Percentiles rank a stretch among this genome's conserved stretches.
Evolutionary conservation across 2,888 invertebrate genomes (phyloP).

Genomic region (Strigamia maritima): DNA sequence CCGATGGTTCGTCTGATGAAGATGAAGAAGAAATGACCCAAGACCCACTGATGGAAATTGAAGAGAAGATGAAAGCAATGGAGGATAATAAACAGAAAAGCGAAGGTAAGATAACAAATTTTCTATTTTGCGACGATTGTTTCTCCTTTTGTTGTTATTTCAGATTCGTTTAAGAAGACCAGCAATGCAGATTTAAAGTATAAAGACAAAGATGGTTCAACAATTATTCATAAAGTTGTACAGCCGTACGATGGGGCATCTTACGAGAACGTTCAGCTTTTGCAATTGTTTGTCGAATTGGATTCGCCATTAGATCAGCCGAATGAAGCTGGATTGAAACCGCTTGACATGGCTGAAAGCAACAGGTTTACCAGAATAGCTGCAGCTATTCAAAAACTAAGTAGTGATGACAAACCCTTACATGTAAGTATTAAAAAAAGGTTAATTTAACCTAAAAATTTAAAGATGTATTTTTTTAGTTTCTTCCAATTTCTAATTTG

Average conservation of each 20-base stretch:
- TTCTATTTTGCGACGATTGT: neutral
- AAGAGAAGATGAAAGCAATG: neutral
- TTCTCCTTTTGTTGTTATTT: neutral
- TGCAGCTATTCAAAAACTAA: constrained; percentile 42
- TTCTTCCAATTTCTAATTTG: neutral
- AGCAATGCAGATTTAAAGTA: constrained; percentile 47
- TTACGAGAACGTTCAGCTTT: constrained; percentile 51
- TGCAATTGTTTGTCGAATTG: constrained; percentile 48
- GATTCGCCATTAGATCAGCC: constrained; percentile 49
- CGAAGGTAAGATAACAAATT: neutral
- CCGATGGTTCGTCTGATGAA: neutral
- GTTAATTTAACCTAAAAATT: too few species aligned
- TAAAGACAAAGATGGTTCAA: constrained; percentile 51
- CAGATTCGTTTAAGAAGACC: neutral
- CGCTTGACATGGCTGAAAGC: constrained; percentile 44
- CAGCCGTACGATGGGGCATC: constrained; percentile 50
- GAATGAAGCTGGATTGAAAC: constrained; percentile 48
- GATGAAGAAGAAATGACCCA: constrained; percentile 17
- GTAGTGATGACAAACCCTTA: neutral
- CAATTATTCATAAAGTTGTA: constrained; percentile 52
- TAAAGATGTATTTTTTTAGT: constrained; percentile 5
- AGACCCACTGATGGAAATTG: constrained; percentile 10
- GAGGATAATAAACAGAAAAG: neutral
- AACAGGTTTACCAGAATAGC: constrained; percentile 42
- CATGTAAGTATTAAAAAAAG: constrained; percentile 1